Percentiles rank a stretch among this genome's conserved stretches.
Conservation (phyloP, 2,113 vertebrate species). For the Saccopteryx bilineata region DNA sequence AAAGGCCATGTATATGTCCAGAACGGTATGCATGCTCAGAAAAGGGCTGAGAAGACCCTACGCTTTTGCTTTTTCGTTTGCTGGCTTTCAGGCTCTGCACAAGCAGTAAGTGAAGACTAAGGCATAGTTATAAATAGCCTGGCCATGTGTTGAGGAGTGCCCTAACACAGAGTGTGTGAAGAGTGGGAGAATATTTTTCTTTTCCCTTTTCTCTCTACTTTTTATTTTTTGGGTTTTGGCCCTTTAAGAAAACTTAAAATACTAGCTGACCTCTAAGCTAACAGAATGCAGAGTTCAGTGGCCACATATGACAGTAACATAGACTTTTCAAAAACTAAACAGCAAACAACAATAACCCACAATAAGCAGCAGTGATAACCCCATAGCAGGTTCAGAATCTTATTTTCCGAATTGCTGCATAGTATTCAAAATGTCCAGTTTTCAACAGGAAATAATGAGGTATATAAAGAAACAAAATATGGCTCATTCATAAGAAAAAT, state of each 20-base stretch:
- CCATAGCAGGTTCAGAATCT: background rate
- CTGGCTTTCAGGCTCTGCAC: background rate
- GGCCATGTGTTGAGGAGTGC: background rate
- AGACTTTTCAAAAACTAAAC: background rate
- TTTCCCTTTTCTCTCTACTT: background rate
- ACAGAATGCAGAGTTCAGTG: conserved; percentile 1
- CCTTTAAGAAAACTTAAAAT: conserved; percentile 27
- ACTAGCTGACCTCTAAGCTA: background rate
- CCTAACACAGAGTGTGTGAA: background rate
- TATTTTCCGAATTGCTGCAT: conserved; percentile 22
- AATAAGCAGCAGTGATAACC: background rate
- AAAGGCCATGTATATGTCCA: background rate
- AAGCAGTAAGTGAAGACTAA: conserved; percentile 28
- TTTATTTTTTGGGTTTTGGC: background rate
- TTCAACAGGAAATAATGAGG: background rate
- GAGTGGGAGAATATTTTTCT: background rate
- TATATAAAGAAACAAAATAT: background rate
- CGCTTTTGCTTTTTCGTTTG: conserved; percentile 20
- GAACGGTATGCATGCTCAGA: background rate
- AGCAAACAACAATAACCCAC: background rate
- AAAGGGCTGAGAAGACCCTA: background rate
- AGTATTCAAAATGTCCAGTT: background rate
- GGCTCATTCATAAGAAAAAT: background rate
- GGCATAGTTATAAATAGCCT: background rate
- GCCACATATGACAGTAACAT: background rate